Evolutionary conservation across 2,113 vertebrate genomes (phyloP).

Genomic region (Prionailurus viverrinus): DNA sequence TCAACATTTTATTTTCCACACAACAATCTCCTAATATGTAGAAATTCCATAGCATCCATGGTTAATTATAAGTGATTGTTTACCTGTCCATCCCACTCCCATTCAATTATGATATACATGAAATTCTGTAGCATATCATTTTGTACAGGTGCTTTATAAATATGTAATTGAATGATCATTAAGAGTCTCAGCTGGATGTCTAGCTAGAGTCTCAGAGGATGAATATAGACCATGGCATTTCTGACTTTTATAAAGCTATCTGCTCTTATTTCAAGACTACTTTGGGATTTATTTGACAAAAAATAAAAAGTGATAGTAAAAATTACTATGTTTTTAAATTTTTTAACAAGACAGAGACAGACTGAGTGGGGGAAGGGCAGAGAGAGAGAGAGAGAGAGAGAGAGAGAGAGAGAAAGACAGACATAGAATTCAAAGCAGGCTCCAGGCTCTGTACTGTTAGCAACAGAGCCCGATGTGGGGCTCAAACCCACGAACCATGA

Average conservation of each 20-base stretch:
- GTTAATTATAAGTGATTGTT: background rate
- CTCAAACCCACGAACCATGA: no score
- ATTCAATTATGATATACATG: background rate
- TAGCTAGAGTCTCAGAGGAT: background rate
- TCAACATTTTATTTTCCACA: background rate
- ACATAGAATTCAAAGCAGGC: no score
- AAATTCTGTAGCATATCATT: background rate
- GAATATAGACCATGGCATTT: background rate
- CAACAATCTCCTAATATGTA: background rate
- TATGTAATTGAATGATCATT: background rate
- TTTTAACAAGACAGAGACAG: no score
- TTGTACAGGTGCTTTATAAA: background rate
- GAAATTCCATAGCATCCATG: background rate
- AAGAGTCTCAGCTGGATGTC: no score
- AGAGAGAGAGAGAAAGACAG: no score
- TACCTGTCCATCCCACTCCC: background rate
- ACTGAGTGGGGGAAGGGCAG: no score
- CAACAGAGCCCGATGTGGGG: no score
- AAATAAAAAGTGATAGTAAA: background rate
- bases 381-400: no score
- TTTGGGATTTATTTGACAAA: background rate
- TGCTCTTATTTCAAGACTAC: background rate
- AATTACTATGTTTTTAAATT: background rate
- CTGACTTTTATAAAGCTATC: background rate
- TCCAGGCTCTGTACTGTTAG: no score